Percentiles rank a stretch among this genome's conserved stretches.
Evolutionary conservation across 1,140 invertebrate species (phyloP).

Genomic region (Akabosia matsudoensis): DNA sequence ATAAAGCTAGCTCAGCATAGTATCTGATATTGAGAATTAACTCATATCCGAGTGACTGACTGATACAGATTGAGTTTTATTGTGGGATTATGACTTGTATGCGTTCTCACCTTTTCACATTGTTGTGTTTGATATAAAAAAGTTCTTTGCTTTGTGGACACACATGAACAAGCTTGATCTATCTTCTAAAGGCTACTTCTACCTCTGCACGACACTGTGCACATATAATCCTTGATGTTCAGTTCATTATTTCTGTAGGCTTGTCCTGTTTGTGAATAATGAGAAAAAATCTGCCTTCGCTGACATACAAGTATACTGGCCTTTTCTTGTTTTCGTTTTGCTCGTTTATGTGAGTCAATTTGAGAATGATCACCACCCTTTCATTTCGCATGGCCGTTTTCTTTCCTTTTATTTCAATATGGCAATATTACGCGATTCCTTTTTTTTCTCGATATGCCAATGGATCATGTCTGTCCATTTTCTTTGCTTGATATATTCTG

Average conservation of each 20-base stretch:
- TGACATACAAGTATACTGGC: background rate
- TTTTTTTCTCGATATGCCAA: background rate
- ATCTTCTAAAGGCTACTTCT: background rate
- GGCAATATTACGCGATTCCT: background rate
- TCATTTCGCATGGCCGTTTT: background rate
- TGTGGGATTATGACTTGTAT: background rate
- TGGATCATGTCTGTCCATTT: background rate
- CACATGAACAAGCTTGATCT: background rate
- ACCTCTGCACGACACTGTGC: background rate
- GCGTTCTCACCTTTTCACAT: constrained; percentile 9
- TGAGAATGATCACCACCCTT: constrained; percentile 4
- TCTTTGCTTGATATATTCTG: background rate
- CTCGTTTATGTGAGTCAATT: background rate
- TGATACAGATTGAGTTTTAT: constrained; percentile 6
- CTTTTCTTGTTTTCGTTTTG: background rate
- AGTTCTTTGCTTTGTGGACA: background rate
- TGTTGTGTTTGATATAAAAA: background rate
- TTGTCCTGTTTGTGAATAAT: background rate
- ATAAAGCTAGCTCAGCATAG: too few species aligned
- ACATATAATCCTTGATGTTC: background rate
- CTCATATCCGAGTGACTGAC: background rate
- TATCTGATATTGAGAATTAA: too few species aligned
- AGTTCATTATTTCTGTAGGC: background rate
- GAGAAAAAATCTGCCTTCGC: background rate
- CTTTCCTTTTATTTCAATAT: background rate